These are phyloP conservation scores for Pandion haliaetus DNA, from an alignment of 2,113 vertebrate species.

Conservation along the genomic window DNA sequence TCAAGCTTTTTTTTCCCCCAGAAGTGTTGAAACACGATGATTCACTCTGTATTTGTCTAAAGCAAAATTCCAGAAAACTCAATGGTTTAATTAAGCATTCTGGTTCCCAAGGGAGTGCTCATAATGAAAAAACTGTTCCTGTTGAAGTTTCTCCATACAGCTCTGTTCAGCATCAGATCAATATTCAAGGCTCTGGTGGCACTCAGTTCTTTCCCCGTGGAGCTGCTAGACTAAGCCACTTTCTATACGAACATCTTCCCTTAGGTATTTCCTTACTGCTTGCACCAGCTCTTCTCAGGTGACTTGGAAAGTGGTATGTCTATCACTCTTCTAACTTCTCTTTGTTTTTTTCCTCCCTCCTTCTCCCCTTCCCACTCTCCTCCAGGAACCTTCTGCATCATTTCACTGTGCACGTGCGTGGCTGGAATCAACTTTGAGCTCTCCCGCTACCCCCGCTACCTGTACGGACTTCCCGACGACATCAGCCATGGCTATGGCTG, in stretches of 20 bases:
- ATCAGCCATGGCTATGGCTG: constrained; percentile 97
- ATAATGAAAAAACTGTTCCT: neutral
- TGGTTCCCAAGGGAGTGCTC: neutral
- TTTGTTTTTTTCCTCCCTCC: constrained; percentile 4
- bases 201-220: neutral
- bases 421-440: constrained; percentile 98
- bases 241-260: neutral
- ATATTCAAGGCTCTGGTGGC: neutral
- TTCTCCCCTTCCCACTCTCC: constrained; percentile 8
- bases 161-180: neutral
- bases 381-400: constrained; percentile 97
- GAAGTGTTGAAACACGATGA: neutral
- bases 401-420: constrained; percentile 96
- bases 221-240: neutral
- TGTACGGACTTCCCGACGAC: constrained; percentile 93
- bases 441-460: constrained; percentile 91
- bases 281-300: neutral
- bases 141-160: neutral
- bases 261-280: neutral
- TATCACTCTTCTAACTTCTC: constrained; percentile 27
- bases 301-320: neutral
- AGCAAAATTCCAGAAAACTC: constrained; percentile 9
- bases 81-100: neutral
- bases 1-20: neutral
- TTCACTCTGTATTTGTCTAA: neutral